Base-by-base conservation (phyloP, 2,888 invertebrate genomes). In the Netelia virgata region DNA sequence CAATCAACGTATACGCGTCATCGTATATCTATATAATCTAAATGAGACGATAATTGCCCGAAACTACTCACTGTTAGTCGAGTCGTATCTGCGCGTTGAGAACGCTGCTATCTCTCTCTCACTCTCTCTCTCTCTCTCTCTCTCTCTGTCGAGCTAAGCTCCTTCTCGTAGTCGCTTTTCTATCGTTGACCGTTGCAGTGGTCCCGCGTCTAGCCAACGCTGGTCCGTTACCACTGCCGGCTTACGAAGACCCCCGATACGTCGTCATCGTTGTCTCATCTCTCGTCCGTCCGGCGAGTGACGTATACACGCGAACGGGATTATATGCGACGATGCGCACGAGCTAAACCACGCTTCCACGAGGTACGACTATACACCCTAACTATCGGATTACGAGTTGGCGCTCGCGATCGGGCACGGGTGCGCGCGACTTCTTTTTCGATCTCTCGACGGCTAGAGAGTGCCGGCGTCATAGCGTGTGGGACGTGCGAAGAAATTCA, bases 311-410 rank as follows among this genome's bases (percentile, higher is more conserved):
- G 23, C 16, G 10, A 6, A 57, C 14, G 47, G 41, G 18, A 70
- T 78, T 61, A 78, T 69, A 78, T 20, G 61, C 61, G 8, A 50
- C 36, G 53, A 20, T 69, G 61, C 69, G 77, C 61, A 36, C 61
- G 69, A 70, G 41, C 47, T 69, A 20, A 77, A 69, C 68, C 69
- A 57, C 36, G 36, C 36, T 36, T 36, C 50, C 36, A 36, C 59
- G 76, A 78, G 69, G 55, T 59, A 74, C 77, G 64, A 74, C 64
- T 73, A 68, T 74, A 59, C 72, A 47, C 18, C 43, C 66, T 36
- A 68, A 81, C 84, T 74, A 84, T 84, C 84, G 81, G 74, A 81
- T 81, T 84, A 84, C 81, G 73, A 74, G 69, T 84, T 81, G 84
- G 81, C 75, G 69, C 14, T 74, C 50, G 55, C n/a, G 73, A 63